Conservation (phyloP, 92 coral and sea anemone species). For the Paramuricea clavata region DNA sequence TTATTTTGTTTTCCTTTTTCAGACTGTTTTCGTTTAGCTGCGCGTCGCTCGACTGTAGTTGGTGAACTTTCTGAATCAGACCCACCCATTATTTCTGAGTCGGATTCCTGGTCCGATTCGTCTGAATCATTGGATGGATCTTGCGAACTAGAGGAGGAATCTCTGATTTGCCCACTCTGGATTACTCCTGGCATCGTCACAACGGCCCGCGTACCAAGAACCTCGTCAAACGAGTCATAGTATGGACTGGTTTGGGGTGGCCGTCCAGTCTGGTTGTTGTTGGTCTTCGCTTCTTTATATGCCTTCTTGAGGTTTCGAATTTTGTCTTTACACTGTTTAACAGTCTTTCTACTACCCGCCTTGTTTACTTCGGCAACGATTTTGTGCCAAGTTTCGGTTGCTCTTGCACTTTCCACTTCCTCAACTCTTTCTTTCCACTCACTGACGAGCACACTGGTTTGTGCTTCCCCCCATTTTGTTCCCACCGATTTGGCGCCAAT, state of each 20-base stretch:
- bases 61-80: too few species aligned
- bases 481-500: slow-evolving; percentile 3
- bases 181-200: slow-evolving; percentile 69
- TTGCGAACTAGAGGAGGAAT: too few species aligned
- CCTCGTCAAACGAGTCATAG: slow-evolving; percentile 69
- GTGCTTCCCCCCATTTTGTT: slow-evolving; percentile 66
- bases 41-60: too few species aligned
- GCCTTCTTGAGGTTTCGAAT: slow-evolving; percentile 63
- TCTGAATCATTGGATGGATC: slow-evolving; percentile 49
- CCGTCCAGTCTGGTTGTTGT: slow-evolving; percentile 70
- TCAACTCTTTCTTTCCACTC: slow-evolving; percentile 71
- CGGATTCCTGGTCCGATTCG: too few species aligned
- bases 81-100: too few species aligned
- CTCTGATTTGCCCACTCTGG: too few species aligned
- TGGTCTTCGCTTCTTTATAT: slow-evolving; percentile 67
- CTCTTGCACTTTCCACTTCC: slow-evolving; percentile 58
- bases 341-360: slow-evolving; percentile 56
- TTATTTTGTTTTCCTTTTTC: too few species aligned
- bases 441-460: slow-evolving; percentile 59
- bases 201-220: slow-evolving; percentile 67
- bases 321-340: slow-evolving; percentile 72
- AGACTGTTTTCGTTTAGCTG: too few species aligned
- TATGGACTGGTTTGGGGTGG: slow-evolving; percentile 57
- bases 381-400: slow-evolving; percentile 61
- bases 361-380: slow-evolving; percentile 63